These are phyloP conservation scores for Turdus rufiventris DNA, from an alignment of 2,113 vertebrate species.

Conservation along the genomic window DNA sequence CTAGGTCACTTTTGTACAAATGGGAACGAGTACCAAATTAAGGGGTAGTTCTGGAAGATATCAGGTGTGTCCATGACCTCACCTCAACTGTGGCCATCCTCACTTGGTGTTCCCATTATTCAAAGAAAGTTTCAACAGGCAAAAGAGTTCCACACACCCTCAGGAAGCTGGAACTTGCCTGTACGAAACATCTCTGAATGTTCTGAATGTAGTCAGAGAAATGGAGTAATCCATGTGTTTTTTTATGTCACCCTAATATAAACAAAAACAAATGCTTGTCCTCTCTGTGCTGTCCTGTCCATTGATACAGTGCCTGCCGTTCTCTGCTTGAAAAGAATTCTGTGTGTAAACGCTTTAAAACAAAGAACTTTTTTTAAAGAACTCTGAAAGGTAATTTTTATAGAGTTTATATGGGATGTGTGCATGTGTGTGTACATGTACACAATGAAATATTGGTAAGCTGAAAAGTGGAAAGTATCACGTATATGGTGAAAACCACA, in stretches of 20 bases:
- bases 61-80: background rate
- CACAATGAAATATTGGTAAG: background rate
- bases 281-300: background rate
- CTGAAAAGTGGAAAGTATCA: background rate
- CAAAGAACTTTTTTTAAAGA: background rate
- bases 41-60: background rate
- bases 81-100: background rate
- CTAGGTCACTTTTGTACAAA: background rate
- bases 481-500: background rate
- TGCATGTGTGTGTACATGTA: background rate
- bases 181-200: background rate
- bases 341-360: background rate
- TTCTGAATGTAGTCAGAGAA: background rate
- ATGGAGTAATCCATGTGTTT: background rate
- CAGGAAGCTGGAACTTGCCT: background rate
- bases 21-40: background rate
- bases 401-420: background rate
- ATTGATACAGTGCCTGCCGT: background rate
- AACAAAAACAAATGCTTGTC: background rate
- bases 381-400: background rate
- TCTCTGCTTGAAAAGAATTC: background rate
- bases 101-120: background rate
- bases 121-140: background rate
- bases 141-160: background rate
- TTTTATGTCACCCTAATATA: background rate